A percentile compares a stretch with the other conserved stretches of the same genome.
These are phyloP conservation scores for Rynchops niger DNA, from an alignment of 2,113 vertebrate species.

Conservation along the genomic window DNA sequence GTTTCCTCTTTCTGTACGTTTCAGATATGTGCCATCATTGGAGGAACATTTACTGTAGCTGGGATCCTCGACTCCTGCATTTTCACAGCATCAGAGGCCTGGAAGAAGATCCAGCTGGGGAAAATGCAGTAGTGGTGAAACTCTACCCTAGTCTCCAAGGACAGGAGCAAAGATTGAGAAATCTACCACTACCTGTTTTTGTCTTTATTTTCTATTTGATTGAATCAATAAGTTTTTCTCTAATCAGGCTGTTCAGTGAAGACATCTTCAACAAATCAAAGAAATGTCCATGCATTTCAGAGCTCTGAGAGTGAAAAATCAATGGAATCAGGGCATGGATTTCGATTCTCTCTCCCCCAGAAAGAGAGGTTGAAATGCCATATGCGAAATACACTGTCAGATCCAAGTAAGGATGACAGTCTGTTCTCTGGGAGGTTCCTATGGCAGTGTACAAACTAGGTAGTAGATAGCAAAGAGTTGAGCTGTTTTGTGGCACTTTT, in stretches of 20 bases:
- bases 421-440: background rate
- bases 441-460: background rate
- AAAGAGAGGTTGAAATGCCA: background rate
- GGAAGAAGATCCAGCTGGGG: conserved; percentile 98
- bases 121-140: conserved; percentile 85
- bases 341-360: background rate
- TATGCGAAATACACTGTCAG: background rate
- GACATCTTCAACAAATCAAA: conserved; percentile 41
- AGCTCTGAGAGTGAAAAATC: conserved; percentile 33
- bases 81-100: conserved; percentile 97
- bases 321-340: background rate
- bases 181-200: conserved; percentile 49
- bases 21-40: conserved; percentile 97
- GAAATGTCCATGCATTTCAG: conserved; percentile 49
- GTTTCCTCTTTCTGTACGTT: background rate
- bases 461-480: conserved; percentile 17
- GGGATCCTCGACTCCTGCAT: conserved; percentile 98
- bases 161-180: conserved; percentile 40
- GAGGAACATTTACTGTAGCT: conserved; percentile 96
- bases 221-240: conserved; percentile 56
- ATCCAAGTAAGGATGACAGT: background rate
- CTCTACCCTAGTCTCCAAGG: background rate
- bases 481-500: conserved; percentile 44
- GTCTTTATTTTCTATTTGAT: conserved; percentile 66
- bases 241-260: conserved; percentile 49